Evolutionary conservation across 1,140 invertebrate genomes (phyloP).

Genomic region (Mylabris phalerata): DNA sequence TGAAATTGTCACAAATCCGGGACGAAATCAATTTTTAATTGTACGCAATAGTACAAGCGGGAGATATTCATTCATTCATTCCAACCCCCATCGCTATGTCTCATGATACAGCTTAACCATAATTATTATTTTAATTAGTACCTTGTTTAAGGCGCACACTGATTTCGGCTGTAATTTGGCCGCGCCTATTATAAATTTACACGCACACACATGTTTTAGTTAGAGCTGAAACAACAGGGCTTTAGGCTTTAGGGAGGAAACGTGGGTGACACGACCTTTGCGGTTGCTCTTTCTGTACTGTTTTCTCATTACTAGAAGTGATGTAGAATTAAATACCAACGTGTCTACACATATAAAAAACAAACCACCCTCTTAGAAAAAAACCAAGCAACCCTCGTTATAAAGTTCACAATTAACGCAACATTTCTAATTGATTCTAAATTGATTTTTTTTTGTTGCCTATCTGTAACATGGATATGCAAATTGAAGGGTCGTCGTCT

Average conservation of each 20-base stretch:
- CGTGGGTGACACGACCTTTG: constrained; percentile 6
- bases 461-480: constrained; percentile 3
- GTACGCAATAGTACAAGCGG: too few species aligned
- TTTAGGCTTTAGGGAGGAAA: background rate
- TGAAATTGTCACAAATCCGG: too few species aligned
- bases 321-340: constrained; percentile 6
- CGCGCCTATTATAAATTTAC: constrained; percentile 5
- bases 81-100: background rate
- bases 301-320: constrained; percentile 2
- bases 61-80: too few species aligned
- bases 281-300: constrained; percentile 5
- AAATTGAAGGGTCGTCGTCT: background rate
- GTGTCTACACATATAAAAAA: background rate
- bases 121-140: constrained; percentile 13
- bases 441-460: constrained; percentile 6
- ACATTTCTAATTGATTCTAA: background rate
- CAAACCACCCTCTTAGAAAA: background rate
- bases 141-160: constrained; percentile 1
- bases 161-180: constrained; percentile 9
- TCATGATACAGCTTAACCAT: constrained; percentile 5
- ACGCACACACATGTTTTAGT: constrained; percentile 5
- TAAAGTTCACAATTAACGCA: background rate
- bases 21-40: too few species aligned
- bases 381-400: background rate
- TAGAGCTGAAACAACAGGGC: too few species aligned